Conservation (phyloP, 2,797 vertebrate species). For the Phylloscopus collybita region DNA sequence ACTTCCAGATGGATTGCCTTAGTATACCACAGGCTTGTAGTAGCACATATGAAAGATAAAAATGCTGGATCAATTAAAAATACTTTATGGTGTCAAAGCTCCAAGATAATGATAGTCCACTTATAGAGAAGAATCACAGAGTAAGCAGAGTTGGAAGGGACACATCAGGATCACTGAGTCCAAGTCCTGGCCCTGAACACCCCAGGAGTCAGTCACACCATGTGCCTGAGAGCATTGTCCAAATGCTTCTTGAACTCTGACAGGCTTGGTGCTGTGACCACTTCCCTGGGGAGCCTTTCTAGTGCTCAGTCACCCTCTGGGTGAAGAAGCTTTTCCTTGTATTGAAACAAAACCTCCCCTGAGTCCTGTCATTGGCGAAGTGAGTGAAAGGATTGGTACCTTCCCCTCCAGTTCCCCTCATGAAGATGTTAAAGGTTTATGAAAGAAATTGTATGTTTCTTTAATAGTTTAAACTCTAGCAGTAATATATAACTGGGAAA, state of each 20-base stretch:
- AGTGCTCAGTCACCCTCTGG: too few relatives aligned
- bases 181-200: too few relatives aligned
- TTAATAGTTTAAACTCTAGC: neutral
- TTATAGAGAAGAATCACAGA: neutral
- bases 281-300: neutral
- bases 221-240: neutral
- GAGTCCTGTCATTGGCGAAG: neutral
- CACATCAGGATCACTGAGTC: accelerated
- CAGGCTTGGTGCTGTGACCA: neutral
- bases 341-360: neutral
- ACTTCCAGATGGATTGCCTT: neutral
- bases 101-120: neutral
- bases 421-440: neutral
- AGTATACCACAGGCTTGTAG: neutral
- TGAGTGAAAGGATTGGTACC: accelerated
- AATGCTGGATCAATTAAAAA: neutral
- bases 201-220: too few relatives aligned
- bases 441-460: neutral
- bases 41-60: neutral
- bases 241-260: neutral
- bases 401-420: neutral
- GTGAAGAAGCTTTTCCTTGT: too few relatives aligned
- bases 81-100: neutral
- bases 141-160: neutral
- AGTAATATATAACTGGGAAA: neutral